A percentile compares a stretch with the other conserved stretches of the same genome.
These are phyloP conservation scores for Ethmia dodecea DNA, from an alignment of 2,888 invertebrate genomes.

Conservation along the genomic window DNA sequence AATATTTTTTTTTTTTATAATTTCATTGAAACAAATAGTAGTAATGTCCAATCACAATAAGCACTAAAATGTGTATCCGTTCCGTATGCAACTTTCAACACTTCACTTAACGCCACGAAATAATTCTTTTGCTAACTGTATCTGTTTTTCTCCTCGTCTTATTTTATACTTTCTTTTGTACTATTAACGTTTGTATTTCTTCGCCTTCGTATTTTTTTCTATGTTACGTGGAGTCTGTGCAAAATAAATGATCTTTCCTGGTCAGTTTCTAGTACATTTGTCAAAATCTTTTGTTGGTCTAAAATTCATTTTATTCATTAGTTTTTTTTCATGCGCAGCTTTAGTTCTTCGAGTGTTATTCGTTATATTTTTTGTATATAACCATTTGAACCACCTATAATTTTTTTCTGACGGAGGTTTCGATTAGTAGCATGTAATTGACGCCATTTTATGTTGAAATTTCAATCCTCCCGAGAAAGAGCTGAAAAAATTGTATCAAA, in stretches of 20 bases:
- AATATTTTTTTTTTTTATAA: no score
- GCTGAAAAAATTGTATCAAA: no score
- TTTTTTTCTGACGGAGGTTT: no score
- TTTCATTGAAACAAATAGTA: conserved; percentile 23
- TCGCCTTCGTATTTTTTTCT: conserved; percentile 2
- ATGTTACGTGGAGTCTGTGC: conserved; percentile 9
- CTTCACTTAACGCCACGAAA: conserved; percentile 25
- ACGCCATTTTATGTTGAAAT: no score
- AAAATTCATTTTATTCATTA: background rate
- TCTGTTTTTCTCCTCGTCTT: background rate
- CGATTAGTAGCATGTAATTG: no score
- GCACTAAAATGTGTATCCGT: conserved; percentile 31
- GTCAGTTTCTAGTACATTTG: no score
- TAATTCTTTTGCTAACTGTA: conserved; percentile 16
- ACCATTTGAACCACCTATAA: no score
- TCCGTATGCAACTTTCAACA: conserved; percentile 38
- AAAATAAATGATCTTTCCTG: conserved; percentile 4
- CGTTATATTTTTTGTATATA: no score
- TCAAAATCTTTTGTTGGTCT: no score
- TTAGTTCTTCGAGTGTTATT: background rate
- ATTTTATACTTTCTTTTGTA: background rate
- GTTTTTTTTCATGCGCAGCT: no score
- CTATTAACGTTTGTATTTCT: background rate
- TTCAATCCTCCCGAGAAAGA: no score
- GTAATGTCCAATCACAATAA: conserved; percentile 26